phyloP scores from a whole-genome alignment of 2,888 invertebrate species.

The Caenorhabditis sp. region DNA sequence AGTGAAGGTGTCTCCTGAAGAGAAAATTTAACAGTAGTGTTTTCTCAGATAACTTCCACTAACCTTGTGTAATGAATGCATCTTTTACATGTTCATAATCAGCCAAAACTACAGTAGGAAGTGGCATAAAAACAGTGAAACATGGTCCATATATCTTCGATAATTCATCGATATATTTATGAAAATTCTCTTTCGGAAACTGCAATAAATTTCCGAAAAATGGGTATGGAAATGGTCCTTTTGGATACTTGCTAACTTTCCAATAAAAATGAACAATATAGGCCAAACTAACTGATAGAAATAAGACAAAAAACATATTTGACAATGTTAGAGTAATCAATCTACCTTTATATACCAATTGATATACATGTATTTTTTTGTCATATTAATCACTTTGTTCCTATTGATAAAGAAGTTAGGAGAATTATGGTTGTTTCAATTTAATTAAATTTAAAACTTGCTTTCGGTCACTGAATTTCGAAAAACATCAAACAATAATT shows the following conservation, averaged over 20 bases:
- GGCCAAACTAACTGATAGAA: neutral
- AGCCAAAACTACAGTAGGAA: constrained; percentile 41
- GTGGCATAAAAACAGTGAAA: constrained; percentile 56
- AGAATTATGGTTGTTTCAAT: too few species aligned
- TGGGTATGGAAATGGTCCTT: constrained; percentile 45
- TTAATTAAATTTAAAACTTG: too few species aligned
- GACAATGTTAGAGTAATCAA: neutral
- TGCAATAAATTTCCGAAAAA: constrained; percentile 41
- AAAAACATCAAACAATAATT: too few species aligned
- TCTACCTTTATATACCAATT: too few species aligned
- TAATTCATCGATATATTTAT: constrained; percentile 26
- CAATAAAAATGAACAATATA: constrained; percentile 39
- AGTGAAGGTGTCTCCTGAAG: constrained; percentile 10
- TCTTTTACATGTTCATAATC: constrained; percentile 51
- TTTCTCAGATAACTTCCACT: neutral
- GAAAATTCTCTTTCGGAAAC: constrained; percentile 30
- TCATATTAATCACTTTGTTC: too few species aligned
- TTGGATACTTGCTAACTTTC: constrained; percentile 47
- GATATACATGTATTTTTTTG: too few species aligned
- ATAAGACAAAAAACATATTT: neutral
- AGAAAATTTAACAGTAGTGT: neutral
- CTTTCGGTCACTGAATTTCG: too few species aligned
- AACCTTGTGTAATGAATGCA: constrained; percentile 43
- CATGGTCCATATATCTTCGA: constrained; percentile 54
- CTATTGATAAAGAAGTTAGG: too few species aligned